Conservation (phyloP, 2,888 invertebrate genomes). For the Cosmopolites sordidus region DNA sequence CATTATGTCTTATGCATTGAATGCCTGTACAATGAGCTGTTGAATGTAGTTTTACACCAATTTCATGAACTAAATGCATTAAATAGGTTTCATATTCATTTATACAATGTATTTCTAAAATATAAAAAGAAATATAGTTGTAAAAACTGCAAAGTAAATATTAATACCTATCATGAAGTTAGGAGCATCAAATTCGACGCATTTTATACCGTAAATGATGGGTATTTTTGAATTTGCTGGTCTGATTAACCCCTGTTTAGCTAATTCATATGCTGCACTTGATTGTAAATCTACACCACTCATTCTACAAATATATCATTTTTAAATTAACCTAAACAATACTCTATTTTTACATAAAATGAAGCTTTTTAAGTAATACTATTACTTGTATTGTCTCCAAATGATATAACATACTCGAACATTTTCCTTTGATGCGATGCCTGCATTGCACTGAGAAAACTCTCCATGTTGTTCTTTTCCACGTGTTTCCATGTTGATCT, state of each 20-base stretch:
- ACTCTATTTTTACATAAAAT: background rate
- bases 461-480: slow-evolving; percentile 64
- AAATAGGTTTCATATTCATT: slow-evolving; percentile 81
- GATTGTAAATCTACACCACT: slow-evolving; percentile 79
- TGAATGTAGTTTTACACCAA: slow-evolving; percentile 74
- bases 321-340: slow-evolving; percentile 2
- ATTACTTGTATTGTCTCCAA: background rate
- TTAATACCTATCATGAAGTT: slow-evolving; percentile 74
- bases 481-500: slow-evolving; percentile 69
- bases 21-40: slow-evolving; percentile 76
- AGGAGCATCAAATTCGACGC: slow-evolving; percentile 76
- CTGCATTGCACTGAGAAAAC: slow-evolving; percentile 73
- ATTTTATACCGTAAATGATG: slow-evolving; percentile 80
- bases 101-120: slow-evolving; percentile 76
- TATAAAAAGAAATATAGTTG: background rate
- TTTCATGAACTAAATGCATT: slow-evolving; percentile 72
- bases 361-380: background rate
- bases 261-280: slow-evolving; percentile 86
- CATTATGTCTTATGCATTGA: slow-evolving; percentile 76
- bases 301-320: slow-evolving; percentile 49
- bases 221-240: slow-evolving; percentile 68
- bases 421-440: slow-evolving; percentile 81
- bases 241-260: slow-evolving; percentile 74
- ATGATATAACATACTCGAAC: slow-evolving; percentile 65
- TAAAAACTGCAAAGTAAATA: background rate